Conservation (phyloP, 2,888 invertebrate genomes). For the Cryptus viduatorius region DNA sequence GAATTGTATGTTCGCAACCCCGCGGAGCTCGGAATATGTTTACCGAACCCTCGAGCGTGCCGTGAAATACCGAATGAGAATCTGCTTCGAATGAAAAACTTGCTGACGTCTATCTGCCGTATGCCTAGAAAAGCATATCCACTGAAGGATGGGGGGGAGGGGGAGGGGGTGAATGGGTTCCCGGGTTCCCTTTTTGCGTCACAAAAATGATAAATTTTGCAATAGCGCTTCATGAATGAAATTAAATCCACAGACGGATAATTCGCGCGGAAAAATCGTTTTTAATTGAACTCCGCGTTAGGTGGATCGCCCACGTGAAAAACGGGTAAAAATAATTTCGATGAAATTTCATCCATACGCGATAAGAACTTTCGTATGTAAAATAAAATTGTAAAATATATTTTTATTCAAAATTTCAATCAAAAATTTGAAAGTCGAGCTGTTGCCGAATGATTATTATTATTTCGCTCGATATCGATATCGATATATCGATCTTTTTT, state of each 20-base stretch:
- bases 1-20: constrained; percentile 33
- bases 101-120: background rate
- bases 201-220: background rate
- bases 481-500: too few relatives aligned
- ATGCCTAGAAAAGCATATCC: background rate
- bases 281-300: background rate
- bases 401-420: too few relatives aligned
- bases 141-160: background rate
- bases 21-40: constrained; percentile 45
- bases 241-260: background rate
- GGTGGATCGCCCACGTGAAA: background rate
- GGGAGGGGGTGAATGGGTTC: too few relatives aligned
- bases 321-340: too few relatives aligned
- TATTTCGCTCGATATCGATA: too few relatives aligned
- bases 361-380: too few relatives aligned
- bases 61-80: constrained; percentile 57
- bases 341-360: too few relatives aligned
- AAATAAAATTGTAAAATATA: too few relatives aligned
- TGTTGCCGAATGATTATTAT: too few relatives aligned
- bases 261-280: background rate
- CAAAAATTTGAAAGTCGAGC: too few relatives aligned
- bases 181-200: background rate
- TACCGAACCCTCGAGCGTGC: constrained; percentile 47
- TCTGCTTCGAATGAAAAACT: constrained; percentile 40
- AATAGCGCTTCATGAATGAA: background rate